These are phyloP conservation scores for Rousettus leschenaultii DNA, from an alignment of 2,113 vertebrate species.

Conservation along the genomic window DNA sequence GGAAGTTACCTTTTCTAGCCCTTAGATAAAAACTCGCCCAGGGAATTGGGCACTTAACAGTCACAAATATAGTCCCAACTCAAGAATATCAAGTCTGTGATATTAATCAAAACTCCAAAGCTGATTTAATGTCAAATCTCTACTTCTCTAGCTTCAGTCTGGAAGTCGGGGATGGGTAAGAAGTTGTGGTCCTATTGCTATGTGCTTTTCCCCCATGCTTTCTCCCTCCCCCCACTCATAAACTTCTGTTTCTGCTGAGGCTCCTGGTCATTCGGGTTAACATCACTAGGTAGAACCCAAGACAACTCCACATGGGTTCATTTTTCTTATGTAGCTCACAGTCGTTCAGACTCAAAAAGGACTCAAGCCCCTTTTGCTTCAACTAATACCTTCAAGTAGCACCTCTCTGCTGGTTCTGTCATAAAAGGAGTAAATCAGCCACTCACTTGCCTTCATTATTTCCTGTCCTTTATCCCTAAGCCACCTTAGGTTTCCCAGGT, in stretches of 20 bases:
- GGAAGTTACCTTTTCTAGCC: background rate
- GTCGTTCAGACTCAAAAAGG: background rate
- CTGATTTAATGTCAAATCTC: background rate
- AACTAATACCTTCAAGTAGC: background rate
- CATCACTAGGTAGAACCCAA: background rate
- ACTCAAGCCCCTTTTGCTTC: background rate
- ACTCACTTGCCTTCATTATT: background rate
- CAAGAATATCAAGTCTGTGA: background rate
- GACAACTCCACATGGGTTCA: background rate
- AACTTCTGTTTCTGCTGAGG: background rate
- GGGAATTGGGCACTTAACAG: background rate
- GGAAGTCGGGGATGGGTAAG: background rate
- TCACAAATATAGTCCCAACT: background rate
- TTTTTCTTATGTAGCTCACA: background rate
- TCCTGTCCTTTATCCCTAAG: background rate
- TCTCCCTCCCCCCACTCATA: background rate
- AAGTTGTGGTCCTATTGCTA: background rate
- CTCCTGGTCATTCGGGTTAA: background rate
- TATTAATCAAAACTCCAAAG: background rate
- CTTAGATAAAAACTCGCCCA: conserved; percentile 5
- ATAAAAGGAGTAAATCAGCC: background rate
- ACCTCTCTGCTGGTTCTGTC: background rate
- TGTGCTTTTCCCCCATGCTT: background rate
- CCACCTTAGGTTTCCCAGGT: background rate
- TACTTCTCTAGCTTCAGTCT: background rate